Conservation (phyloP, 1,140 invertebrate species). For the Stegodyphus dumicola region DNA sequence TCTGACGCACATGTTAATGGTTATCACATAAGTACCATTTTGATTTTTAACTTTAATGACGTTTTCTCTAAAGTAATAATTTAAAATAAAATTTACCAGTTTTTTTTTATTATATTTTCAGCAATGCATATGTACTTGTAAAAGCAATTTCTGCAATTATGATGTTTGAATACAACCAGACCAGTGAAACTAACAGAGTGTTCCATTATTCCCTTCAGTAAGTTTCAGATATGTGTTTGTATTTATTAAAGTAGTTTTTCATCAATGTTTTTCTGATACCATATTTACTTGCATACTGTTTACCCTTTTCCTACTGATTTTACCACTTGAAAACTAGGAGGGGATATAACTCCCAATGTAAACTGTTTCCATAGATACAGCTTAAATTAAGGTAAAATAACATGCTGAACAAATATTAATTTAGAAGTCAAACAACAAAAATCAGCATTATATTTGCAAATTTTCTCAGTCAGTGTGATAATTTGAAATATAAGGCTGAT, state of each 20-base stretch:
- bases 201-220: conserved; percentile 17
- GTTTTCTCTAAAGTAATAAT: neutral
- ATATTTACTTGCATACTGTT: neutral
- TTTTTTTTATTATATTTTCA: neutral
- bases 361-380: no score
- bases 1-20: neutral
- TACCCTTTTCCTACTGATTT: neutral
- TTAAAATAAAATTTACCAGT: neutral
- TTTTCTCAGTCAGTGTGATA: no score
- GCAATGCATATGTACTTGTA: conserved; percentile 23
- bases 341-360: no score
- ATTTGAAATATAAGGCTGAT: no score
- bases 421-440: no score
- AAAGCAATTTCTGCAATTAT: conserved; percentile 24
- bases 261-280: neutral
- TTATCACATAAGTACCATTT: neutral
- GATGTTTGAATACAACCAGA: conserved; percentile 4
- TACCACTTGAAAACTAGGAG: neutral
- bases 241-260: neutral
- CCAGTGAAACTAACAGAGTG: neutral
- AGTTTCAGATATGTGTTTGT: neutral
- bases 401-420: neutral
- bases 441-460: no score
- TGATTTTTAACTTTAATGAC: neutral
- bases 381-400: neutral